A percentile compares a stretch with the other conserved stretches of the same genome.
Evolutionary conservation across 92 coral and sea anemone species (phyloP).

Genomic region (Heliopora coerulea): DNA sequence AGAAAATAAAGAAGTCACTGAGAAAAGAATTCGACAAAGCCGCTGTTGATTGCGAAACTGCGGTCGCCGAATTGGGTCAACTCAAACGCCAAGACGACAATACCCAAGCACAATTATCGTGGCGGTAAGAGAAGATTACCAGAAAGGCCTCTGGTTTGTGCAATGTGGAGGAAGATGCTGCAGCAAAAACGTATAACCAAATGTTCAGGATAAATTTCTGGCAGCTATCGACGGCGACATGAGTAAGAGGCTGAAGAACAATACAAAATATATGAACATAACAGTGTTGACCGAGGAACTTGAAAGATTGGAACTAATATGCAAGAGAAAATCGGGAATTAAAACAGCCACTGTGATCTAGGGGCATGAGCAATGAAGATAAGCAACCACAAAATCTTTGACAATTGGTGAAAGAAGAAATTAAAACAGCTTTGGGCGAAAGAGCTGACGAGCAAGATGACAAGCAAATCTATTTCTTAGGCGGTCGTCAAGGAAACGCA

Average conservation of each 20-base stretch:
- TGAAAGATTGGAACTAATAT: no score
- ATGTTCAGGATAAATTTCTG: constrained; percentile 8
- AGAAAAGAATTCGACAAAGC: not conserved
- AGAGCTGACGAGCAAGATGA: not conserved
- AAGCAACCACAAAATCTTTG: not conserved
- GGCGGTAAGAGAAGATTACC: not conserved
- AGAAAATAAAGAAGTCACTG: no score
- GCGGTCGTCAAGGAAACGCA: constrained; percentile 14
- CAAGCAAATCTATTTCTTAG: not conserved
- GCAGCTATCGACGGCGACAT: constrained; percentile 1
- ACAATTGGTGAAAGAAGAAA: constrained; percentile 1
- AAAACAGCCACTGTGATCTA: no score
- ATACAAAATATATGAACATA: not conserved
- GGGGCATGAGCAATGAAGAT: no score
- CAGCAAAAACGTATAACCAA: not conserved
- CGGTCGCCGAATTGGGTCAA: not conserved
- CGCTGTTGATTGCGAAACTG: not conserved
- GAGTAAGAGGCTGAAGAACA: constrained; percentile 5
- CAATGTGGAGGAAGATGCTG: not conserved
- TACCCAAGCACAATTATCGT: constrained; percentile 1
- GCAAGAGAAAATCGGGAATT: not conserved
- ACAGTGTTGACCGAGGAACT: not conserved
- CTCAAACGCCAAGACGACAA: not conserved
- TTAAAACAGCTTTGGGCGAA: not conserved
- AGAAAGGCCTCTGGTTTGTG: not conserved